Evolutionary conservation across 37 sponge, comb jelly and placozoan genomes (phyloP).

Genomic region (Agelas oroides): DNA sequence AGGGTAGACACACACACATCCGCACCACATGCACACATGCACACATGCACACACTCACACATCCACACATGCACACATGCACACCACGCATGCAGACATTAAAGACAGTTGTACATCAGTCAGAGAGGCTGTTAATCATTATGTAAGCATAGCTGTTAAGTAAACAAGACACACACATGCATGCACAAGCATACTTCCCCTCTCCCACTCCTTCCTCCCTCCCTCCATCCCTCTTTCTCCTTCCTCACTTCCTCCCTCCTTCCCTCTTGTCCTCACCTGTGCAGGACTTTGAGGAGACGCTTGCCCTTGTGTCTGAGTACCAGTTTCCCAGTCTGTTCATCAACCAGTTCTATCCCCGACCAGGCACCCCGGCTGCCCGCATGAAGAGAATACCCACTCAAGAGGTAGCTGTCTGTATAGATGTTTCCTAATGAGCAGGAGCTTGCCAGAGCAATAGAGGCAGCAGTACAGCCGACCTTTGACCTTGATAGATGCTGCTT

Average conservation of each 20-base stretch:
- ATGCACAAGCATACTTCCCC: no score
- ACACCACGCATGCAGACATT: no score
- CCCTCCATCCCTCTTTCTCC: no score
- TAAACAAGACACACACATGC: background rate
- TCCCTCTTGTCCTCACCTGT: background rate
- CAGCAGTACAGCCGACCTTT: no score
- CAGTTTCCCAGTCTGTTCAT: slow-evolving; percentile 97
- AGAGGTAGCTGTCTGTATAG: slow-evolving; percentile 62
- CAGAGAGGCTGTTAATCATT: no score
- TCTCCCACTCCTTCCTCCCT: no score
- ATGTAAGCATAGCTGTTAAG: background rate
- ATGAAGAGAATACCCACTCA: slow-evolving; percentile 94
- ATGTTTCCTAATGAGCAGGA: background rate
- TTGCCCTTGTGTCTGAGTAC: slow-evolving; percentile 77
- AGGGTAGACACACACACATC: background rate
- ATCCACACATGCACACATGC: no score
- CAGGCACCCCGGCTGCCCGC: slow-evolving; percentile 96
- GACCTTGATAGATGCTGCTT: no score
- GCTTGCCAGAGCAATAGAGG: background rate
- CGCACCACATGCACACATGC: background rate
- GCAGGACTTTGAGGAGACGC: slow-evolving; percentile 84
- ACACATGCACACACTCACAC: background rate
- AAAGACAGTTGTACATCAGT: no score
- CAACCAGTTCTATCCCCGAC: slow-evolving; percentile 99
- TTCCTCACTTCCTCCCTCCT: background rate